Percentiles rank a stretch among this genome's conserved stretches.
These are phyloP conservation scores for Phyllostomus discolor DNA, from an alignment of 2,113 vertebrate species.

Conservation along the genomic window DNA sequence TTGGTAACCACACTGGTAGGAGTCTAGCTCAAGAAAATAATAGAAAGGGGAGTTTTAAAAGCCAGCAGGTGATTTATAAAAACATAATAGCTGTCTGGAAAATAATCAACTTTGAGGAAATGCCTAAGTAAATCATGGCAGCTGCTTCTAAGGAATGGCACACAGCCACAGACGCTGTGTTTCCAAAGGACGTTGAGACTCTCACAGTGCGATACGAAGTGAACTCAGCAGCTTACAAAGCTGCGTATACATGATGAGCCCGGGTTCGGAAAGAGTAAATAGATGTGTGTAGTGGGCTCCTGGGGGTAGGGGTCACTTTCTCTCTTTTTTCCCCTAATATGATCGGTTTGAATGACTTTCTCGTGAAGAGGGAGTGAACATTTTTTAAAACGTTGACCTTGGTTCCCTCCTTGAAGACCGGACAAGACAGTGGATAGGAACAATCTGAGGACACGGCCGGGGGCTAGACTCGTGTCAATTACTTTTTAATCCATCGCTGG, in stretches of 20 bases:
- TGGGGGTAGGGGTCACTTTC: background rate
- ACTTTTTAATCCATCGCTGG: background rate
- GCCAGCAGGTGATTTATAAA: background rate
- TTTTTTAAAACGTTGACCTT: background rate
- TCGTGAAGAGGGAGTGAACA: background rate
- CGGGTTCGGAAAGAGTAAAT: background rate
- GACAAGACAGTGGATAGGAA: background rate
- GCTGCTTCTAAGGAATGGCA: background rate
- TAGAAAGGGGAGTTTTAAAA: background rate
- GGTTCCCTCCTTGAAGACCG: background rate
- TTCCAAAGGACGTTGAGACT: background rate
- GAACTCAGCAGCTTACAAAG: background rate
- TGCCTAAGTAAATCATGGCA: background rate
- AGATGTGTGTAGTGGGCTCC: background rate
- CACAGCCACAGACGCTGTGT: background rate
- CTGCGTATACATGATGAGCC: background rate
- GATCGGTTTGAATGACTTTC: background rate
- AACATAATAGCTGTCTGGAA: background rate
- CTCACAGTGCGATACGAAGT: background rate
- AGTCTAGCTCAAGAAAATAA: background rate
- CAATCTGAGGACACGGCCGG: background rate
- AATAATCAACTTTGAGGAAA: background rate
- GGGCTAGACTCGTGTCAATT: background rate
- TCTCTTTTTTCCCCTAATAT: background rate
- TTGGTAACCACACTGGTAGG: background rate